Percentiles rank a stretch among this genome's conserved stretches.
phyloP scores from a whole-genome alignment of 2,888 invertebrate species.

The Sylvicola fuscatus region DNA sequence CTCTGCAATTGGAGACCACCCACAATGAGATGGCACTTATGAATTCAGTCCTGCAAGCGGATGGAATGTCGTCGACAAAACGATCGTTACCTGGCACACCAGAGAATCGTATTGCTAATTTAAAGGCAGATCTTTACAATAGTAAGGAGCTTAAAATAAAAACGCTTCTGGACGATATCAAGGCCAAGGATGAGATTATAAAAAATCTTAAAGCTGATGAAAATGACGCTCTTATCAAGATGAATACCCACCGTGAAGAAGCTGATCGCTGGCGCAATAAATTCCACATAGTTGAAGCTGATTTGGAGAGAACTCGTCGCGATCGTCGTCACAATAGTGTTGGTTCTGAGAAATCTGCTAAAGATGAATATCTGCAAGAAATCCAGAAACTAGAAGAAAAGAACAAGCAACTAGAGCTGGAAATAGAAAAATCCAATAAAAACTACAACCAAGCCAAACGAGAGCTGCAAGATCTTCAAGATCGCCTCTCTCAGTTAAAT shows the following conservation, averaged over 20 bases:
- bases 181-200: constrained; percentile 15
- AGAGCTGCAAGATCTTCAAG: background rate
- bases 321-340: constrained; percentile 23
- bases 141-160: constrained; percentile 32
- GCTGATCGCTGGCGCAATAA: constrained; percentile 5
- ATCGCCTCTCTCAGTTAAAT: background rate
- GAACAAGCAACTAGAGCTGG: constrained; percentile 20
- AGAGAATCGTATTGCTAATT: constrained; percentile 23
- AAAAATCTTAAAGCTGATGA: constrained; percentile 17
- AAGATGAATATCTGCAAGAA: constrained; percentile 23
- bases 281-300: constrained; percentile 16
- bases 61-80: constrained; percentile 12
- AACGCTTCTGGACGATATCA: constrained; percentile 21
- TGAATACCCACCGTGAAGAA: constrained; percentile 18
- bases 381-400: constrained; percentile 24
- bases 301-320: constrained; percentile 25
- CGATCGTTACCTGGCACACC: constrained; percentile 19
- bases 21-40: constrained; percentile 20
- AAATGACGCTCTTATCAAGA: constrained; percentile 16
- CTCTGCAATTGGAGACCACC: constrained; percentile 16
- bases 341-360: constrained; percentile 18
- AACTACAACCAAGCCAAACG: constrained; percentile 1
- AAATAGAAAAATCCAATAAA: constrained; percentile 23
- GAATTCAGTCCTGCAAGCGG: constrained; percentile 19
- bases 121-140: constrained; percentile 27